These are phyloP conservation scores for Gambusia yucatana DNA, from an alignment of 2,797 vertebrate genomes.

Conservation along the genomic window DNA sequence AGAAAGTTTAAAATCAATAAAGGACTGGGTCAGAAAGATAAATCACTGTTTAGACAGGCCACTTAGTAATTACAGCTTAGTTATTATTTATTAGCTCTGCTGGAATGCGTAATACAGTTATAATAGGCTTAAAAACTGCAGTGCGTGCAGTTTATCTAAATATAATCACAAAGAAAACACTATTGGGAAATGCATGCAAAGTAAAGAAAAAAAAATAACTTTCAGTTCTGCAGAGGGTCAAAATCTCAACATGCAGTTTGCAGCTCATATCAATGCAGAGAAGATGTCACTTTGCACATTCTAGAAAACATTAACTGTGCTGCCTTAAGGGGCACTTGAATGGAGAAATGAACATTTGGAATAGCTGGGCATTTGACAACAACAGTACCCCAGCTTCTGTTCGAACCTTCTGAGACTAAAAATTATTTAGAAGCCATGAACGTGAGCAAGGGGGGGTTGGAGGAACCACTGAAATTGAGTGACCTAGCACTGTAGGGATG, in stretches of 20 bases:
- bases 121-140: not conserved
- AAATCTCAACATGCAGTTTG: conserved; percentile 30
- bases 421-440: conserved; percentile 40
- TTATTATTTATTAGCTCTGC: not conserved
- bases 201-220: not conserved
- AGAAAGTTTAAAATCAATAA: not conserved
- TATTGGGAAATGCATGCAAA: not conserved
- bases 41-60: not conserved
- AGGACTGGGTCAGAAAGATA: not conserved
- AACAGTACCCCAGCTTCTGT: conserved; percentile 37
- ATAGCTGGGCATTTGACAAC: conserved; percentile 19
- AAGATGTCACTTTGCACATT: conserved; percentile 43
- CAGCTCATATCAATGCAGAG: conserved; percentile 19
- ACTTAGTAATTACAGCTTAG: not conserved
- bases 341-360: conserved; percentile 46
- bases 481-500: conserved; percentile 27
- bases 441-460: conserved; percentile 21
- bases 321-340: conserved; percentile 42
- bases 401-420: conserved; percentile 30
- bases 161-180: not conserved
- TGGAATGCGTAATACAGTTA: not conserved
- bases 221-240: conserved; percentile 17
- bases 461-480: conserved; percentile 44
- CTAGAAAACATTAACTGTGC: conserved; percentile 58
- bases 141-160: not conserved